Base-by-base conservation (phyloP, 1,140 invertebrate genomes). In the Drosophila biarmipes region DNA sequence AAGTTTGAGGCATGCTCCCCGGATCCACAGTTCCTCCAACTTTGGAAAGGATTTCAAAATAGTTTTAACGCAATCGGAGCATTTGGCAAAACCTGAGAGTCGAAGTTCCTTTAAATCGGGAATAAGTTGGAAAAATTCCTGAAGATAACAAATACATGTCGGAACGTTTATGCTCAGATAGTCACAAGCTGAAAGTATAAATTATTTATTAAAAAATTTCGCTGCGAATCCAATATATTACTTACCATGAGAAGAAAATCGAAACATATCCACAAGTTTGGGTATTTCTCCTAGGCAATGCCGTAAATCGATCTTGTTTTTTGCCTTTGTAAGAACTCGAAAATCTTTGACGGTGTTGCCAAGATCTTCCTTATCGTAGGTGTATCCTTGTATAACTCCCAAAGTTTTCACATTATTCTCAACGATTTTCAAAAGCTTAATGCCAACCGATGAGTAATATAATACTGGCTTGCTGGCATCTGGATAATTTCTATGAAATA, bases 81-180 rank as follows among this genome's bases (percentile, higher is more conserved):
- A 66, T 5, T 49, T 66, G 57, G 57, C 57, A 6, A 38, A 66
- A 21, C 62, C 57, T 0, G 43, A 38, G 29, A 66, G 14, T 48
- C 56, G 24, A 4, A 66, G 31, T 11, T 62, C 62, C 43, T 19
- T 11, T 14, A 66, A n/a, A 2, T 38, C 19, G 2, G 62, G 57
- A 19, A 66, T 40, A n/a, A 62, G 24, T 17, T 46, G 24, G 11
- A 66, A 66, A 7, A 66, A 48, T 2, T 66, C 57, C 43, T 48
- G 11, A 34, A 66, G 27, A 17, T 66, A 66, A 34, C 62, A 66
- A 4, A 40, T 45, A 15, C 62, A 66, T 6, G 57, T 48, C 0
- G 62, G 62, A 0, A 66, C 27, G 29, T 62, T 62, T 4, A 66
- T 11, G 46, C 62, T 66, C 7, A 66, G 38, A 48, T 48, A 66